Base-by-base conservation (phyloP, 2,888 invertebrate species). In the Leuctra nigra region DNA sequence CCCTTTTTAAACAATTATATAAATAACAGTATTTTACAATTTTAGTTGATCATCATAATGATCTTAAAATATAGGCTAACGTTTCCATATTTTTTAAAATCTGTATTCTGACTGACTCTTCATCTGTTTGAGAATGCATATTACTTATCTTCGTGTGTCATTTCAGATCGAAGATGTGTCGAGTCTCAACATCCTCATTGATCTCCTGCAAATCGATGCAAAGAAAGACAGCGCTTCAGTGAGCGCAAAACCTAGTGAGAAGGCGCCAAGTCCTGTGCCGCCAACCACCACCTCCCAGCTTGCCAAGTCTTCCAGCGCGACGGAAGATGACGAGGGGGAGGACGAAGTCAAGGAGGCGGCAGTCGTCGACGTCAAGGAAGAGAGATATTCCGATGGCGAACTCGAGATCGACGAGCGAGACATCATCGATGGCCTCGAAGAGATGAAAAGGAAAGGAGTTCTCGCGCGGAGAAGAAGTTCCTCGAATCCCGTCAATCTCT, bases 401-500 rank as follows among this genome's bases (percentile, higher is more conserved):
- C 35, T 50, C 13, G 35, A 50, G 16, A 50, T 50, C 20, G 50
- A 50, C 29, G 50, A 50, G 4, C 14, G 35, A 18, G 50, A 50
- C 2, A n/a, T 33, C 22, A 16, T 35, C 4, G 50, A 50, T 35
- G 29, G 50, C 11, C 18, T 50, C 2, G 22, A 50, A 18, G 35
- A 50, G 35, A 33, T 50, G 33, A 50, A 50, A 29, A 20, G 33
- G 33, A 44, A 25, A 1, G 24, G 16, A 6, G 20, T 20, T n/a
- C 16, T 18, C 18, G 52, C 47, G 23, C 20, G 84, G 65, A 76
- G 83, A 68, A 80, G 83, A 72, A 86, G 82, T 71, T 88, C 87
- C 52, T 84, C 87, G 1, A 88, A 88, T 70, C 90, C 90, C 35
- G 90, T 91, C 52, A 91, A 91, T 73, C 76, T 91, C 64, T 89